Conservation (phyloP, 2,113 vertebrate species). For the Osmerus eperlanus region DNA sequence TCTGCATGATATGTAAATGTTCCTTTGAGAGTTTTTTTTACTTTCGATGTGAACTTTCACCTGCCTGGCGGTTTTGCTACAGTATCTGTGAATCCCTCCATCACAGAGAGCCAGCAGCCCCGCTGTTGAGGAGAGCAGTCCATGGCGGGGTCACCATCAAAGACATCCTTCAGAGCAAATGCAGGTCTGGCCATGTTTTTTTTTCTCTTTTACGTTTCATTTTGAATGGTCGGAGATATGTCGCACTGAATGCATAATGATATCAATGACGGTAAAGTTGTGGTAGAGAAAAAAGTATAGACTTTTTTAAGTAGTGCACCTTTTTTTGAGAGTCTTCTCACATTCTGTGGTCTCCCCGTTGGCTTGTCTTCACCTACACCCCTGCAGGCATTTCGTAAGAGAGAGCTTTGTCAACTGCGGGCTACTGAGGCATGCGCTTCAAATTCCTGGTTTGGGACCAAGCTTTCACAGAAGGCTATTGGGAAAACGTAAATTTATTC, state of each 20-base stretch:
- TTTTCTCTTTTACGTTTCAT: neutral
- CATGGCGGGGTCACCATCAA: slow-evolving; percentile 50
- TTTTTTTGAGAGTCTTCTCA: neutral
- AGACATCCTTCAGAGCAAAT: slow-evolving; percentile 45
- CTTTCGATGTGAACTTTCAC: neutral
- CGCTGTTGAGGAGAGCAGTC: slow-evolving; percentile 45
- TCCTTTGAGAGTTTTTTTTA: too few relatives aligned
- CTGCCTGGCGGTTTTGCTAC: slow-evolving; percentile 4
- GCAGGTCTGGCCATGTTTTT: slow-evolving; percentile 53
- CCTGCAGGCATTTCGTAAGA: slow-evolving; percentile 59
- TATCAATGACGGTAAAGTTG: too few relatives aligned
- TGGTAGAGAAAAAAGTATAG: too few relatives aligned
- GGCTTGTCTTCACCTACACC: slow-evolving; percentile 39
- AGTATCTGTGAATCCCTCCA: slow-evolving; percentile 18
- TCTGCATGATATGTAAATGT: slow-evolving; percentile 32
- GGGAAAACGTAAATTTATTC: neutral
- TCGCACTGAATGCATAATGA: too few relatives aligned
- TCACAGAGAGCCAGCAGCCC: slow-evolving; percentile 67
- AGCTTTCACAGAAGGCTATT: slow-evolving; percentile 37
- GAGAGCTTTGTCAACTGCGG: slow-evolving; percentile 59
- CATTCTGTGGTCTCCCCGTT: neutral
- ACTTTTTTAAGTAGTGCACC: too few relatives aligned
- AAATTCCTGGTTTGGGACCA: slow-evolving; percentile 68
- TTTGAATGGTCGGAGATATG: too few relatives aligned
- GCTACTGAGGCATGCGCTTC: slow-evolving; percentile 63